These are phyloP conservation scores for Thecocarcelia acutangulata DNA, from an alignment of 2,888 invertebrate genomes.

Conservation along the genomic window DNA sequence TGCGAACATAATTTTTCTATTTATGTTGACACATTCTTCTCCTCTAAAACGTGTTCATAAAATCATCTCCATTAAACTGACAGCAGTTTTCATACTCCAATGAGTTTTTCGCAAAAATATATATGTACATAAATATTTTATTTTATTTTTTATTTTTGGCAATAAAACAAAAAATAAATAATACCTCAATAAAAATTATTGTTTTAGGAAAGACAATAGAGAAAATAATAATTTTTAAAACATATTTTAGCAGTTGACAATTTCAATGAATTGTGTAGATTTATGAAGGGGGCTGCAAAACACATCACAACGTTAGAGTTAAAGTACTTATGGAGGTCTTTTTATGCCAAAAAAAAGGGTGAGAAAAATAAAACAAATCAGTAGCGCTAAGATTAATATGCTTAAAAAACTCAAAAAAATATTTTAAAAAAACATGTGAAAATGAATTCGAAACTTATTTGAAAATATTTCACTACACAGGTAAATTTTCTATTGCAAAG, in stretches of 20 bases:
- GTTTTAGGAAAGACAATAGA: conserved; percentile 46
- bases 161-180: conserved; percentile 14
- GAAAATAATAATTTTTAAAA: conserved; percentile 46
- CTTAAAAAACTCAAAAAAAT: no score
- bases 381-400: no score
- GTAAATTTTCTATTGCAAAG: no score
- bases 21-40: conserved; percentile 51
- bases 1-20: conserved; percentile 52
- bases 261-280: conserved; percentile 56
- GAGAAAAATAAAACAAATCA: no score
- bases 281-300: conserved; percentile 56
- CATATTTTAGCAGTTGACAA: conserved; percentile 62
- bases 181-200: conserved; percentile 52
- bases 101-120: conserved; percentile 23
- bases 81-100: conserved; percentile 51
- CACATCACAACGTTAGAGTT: conserved; percentile 3
- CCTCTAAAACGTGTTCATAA: conserved; percentile 18
- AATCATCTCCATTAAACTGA: conserved; percentile 45
- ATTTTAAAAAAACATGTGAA: no score
- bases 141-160: not conserved
- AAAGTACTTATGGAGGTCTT: no score
- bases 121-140: no score
- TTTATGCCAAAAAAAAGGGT: no score
- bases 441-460: no score
- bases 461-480: no score